Base-by-base conservation (phyloP, 2,888 invertebrate species). In the Automeris io region DNA sequence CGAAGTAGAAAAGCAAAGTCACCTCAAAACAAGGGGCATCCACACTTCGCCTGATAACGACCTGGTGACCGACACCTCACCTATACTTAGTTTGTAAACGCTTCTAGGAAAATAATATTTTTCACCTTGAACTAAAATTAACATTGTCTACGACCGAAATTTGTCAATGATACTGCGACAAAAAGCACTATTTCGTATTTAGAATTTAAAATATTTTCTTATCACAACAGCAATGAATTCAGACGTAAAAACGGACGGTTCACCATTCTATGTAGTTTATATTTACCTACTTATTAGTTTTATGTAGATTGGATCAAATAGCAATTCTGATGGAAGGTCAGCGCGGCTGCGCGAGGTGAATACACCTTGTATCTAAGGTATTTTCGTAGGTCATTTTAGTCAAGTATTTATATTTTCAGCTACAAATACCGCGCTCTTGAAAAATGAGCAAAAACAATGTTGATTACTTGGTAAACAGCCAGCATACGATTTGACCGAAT, bases 301-400 rank as follows among this genome's bases (percentile, higher is more conserved):
- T 58, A 64, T 65, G 61, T 67, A 64, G 69, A 70, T 67, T 48
- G 58, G 60, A 67, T 71, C 67, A 68, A 63, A 64, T 68, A 67
- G 59, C 59, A 69, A 68, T 66, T 68, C 58, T 60, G 51, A 41
- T 59, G 49, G 59, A 70, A 77, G 72, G 75, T 73, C 76, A 41
- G 58, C 51, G 53, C 41, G 41, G 57, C 51, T 57, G 49, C 43
- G 46, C 55, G 61, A 61, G 78, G 77, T 79, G 65, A 76, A 70
- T 65, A 72, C 57, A 77, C 80, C 54, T 67, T 63, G 68, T 72
- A 64, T 63, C 68, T 67, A 65, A 69, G 69, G 71, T 69, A 61
- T 58, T 53, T 56, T 51, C 58, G 55, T 61, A 67, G 66, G 68
- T 66, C 69, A 54, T 32, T 40, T 41, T 40, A 45, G 12, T 25